Evolutionary conservation across 2,113 vertebrate genomes (phyloP).

Genomic region (Centropus bengalensis): DNA sequence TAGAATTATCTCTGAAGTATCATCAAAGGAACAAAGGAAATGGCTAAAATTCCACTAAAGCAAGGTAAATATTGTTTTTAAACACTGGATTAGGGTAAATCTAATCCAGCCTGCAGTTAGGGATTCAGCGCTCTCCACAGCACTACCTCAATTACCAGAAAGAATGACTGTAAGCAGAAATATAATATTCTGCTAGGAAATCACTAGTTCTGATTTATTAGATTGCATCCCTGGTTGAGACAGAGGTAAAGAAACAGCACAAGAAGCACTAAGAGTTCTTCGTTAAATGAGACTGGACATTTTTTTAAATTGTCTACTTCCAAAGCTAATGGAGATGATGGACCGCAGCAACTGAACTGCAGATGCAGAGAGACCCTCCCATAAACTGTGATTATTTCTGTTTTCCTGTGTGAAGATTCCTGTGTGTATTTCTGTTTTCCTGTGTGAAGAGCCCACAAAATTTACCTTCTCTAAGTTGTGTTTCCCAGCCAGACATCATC

Average conservation of each 20-base stretch:
- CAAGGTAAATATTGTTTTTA: constrained; percentile 64
- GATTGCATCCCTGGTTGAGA: constrained; percentile 40
- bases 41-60: constrained; percentile 53
- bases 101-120: constrained; percentile 30
- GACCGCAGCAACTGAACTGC: constrained; percentile 15
- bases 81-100: constrained; percentile 52
- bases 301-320: constrained; percentile 7
- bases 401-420: neutral
- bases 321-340: constrained; percentile 11
- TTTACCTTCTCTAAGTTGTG: neutral
- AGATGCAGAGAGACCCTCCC: neutral
- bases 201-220: constrained; percentile 52
- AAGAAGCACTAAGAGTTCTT: constrained; percentile 40
- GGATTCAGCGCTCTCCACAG: neutral
- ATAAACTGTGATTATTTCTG: neutral
- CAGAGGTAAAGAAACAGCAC: constrained; percentile 32
- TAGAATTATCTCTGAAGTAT: constrained; percentile 39
- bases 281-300: neutral
- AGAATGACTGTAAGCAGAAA: constrained; percentile 52
- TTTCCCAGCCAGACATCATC: neutral
- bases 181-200: constrained; percentile 64
- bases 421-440: neutral
- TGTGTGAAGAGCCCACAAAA: neutral
- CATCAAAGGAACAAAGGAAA: constrained; percentile 58
- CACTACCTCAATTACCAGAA: constrained; percentile 53